These are phyloP conservation scores for Conistra vaccinii DNA, from an alignment of 2,888 invertebrate genomes.

Conservation along the genomic window DNA sequence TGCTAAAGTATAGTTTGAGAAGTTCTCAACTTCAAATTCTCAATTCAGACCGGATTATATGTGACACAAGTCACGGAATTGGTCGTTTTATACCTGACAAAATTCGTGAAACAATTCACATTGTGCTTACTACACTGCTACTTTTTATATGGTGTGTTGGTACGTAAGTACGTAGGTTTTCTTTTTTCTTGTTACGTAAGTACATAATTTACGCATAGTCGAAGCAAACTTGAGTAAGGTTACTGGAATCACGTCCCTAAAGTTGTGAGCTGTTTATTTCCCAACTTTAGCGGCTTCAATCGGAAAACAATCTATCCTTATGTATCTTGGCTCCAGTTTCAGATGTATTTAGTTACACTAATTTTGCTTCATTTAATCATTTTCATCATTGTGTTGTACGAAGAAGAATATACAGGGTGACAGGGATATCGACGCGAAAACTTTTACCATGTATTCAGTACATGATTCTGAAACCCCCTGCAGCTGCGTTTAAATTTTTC, in stretches of 20 bases:
- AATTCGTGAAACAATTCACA: neutral
- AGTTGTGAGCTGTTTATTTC: slow-evolving; percentile 23
- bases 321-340: slow-evolving; percentile 11
- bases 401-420: neutral
- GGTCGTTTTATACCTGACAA: neutral
- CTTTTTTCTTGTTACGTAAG: too few species aligned
- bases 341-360: neutral
- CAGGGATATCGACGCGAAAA: too few species aligned
- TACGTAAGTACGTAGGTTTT: too few species aligned
- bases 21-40: neutral
- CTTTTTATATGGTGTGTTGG: neutral
- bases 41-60: neutral
- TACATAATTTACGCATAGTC: neutral
- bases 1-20: neutral
- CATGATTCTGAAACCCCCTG: too few species aligned
- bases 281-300: slow-evolving; percentile 21
- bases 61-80: neutral
- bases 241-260: slow-evolving; percentile 30
- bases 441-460: too few species aligned
- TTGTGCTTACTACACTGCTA: slow-evolving; percentile 7
- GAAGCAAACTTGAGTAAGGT: neutral
- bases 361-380: slow-evolving; percentile 17
- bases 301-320: slow-evolving; percentile 13
- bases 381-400: neutral
- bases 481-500: too few species aligned